Evolutionary conservation across 1,140 invertebrate genomes (phyloP), one percentile per base, ranked within the genome.

Genomic region (Pogonus chalceus): DNA sequence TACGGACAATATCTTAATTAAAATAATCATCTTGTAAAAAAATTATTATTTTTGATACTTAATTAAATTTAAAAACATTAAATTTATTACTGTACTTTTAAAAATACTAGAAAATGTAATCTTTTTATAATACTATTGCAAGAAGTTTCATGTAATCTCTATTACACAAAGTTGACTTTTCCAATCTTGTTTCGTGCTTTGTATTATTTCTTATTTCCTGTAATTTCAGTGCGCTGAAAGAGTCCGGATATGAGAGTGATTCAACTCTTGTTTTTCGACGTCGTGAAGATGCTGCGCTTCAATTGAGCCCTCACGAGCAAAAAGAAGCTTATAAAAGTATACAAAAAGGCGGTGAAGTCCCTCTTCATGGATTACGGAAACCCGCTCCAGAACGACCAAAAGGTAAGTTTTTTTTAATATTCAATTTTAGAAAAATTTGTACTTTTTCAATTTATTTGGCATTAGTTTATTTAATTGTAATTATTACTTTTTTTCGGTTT

Each of bases 301-400:
- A 83, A 3, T 65, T 89, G 20, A 89, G 85, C 55, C 88, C 88
- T 0, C 76, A 81, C 2, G 87, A 93, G 62, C 83, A 90, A 61
- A 79, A 83, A 56, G 80, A 85, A 54, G 83, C 84, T 10, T 96
- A 96, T 69, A 85, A 87, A 67, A 83, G 80, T 20, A 82, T 93
- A 50, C 90, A 92, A 68, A 85, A 85, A 56, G 93, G 93, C 2
- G 92, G 92, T 1, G 92, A 97, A 73, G 88, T 92, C 0, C 91
- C 91, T 23, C 74, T 93, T 18, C 84, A 90, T 60, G 90, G 91
- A 43, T 79, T 93, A 60, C 76, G 90, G 20, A 93, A 94, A 69
- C 82, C 84, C 35, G 89, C 88, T 14, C 93, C 92, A 2, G 87
- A 91, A 67, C 80, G 81, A 67, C 85, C 85, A 9, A 88, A 86